Conservation (phyloP, 1,140 invertebrate species). For the Tetramorium alpestre region DNA sequence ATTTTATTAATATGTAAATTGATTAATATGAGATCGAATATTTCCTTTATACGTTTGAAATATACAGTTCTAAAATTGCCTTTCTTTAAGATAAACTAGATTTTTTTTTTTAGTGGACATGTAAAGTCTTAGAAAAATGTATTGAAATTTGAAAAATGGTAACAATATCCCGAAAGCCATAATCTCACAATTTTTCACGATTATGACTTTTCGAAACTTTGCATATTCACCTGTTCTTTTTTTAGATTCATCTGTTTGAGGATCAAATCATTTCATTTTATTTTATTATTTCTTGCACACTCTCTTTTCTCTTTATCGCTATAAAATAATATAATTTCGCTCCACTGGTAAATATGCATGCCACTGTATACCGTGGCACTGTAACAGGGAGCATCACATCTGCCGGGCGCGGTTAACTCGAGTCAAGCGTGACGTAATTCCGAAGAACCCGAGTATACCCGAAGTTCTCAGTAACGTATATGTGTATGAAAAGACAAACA, state of each 20-base stretch:
- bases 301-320: not conserved
- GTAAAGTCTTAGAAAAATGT: too few species aligned
- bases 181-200: too few species aligned
- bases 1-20: not conserved
- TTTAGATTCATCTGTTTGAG: not conserved
- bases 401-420: conserved; percentile 65
- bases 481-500: not conserved
- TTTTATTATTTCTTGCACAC: not conserved
- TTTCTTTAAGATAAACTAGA: not conserved
- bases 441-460: conserved; percentile 25
- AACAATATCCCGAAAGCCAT: too few species aligned
- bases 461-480: conserved; percentile 57
- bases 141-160: too few species aligned
- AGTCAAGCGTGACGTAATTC: conserved; percentile 37
- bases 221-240: not conserved
- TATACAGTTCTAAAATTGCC: not conserved
- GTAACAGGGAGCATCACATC: not conserved
- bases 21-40: not conserved
- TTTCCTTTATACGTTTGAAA: not conserved
- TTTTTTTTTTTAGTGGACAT: too few species aligned
- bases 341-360: not conserved
- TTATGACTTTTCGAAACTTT: too few species aligned
- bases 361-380: not conserved
- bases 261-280: not conserved
- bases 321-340: conserved; percentile 30